These are phyloP conservation scores for Thumatha senex DNA, from an alignment of 2,888 invertebrate genomes.

Conservation along the genomic window DNA sequence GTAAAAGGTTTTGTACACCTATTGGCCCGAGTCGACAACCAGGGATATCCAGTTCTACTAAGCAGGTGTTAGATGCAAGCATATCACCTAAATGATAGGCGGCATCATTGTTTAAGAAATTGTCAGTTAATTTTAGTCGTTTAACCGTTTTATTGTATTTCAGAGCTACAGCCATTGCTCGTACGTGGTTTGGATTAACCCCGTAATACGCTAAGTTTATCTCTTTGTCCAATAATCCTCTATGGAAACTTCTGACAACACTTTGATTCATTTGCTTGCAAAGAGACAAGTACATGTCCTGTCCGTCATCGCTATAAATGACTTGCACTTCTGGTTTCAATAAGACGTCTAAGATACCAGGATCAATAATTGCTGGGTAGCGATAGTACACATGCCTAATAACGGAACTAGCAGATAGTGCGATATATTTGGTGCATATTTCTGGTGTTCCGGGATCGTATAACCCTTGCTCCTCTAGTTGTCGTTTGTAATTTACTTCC, in stretches of 20 bases:
- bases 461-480: conserved; percentile 37
- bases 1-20: conserved; percentile 46
- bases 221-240: conserved; percentile 41
- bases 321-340: conserved; percentile 40
- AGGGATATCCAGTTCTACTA: conserved; percentile 55
- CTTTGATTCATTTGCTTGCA: conserved; percentile 61
- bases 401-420: conserved; percentile 52
- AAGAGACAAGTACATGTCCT: conserved; percentile 55
- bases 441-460: conserved; percentile 55
- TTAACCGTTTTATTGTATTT: conserved; percentile 54
- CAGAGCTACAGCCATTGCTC: conserved; percentile 62
- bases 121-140: conserved; percentile 56
- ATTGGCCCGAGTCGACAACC: conserved; percentile 62
- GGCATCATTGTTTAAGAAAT: conserved; percentile 59
- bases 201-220: conserved; percentile 67
- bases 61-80: conserved; percentile 48
- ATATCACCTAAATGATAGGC: conserved; percentile 65
- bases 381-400: conserved; percentile 59
- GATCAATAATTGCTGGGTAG: conserved; percentile 65
- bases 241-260: conserved; percentile 53
- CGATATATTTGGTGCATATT: conserved; percentile 51
- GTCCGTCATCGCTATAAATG: conserved; percentile 61
- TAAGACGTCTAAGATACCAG: conserved; percentile 60
- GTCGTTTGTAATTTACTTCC: conserved; percentile 35
- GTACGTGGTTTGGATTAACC: conserved; percentile 55